phyloP scores from a whole-genome alignment of 2,113 vertebrate species.

The Acinonyx jubatus region DNA sequence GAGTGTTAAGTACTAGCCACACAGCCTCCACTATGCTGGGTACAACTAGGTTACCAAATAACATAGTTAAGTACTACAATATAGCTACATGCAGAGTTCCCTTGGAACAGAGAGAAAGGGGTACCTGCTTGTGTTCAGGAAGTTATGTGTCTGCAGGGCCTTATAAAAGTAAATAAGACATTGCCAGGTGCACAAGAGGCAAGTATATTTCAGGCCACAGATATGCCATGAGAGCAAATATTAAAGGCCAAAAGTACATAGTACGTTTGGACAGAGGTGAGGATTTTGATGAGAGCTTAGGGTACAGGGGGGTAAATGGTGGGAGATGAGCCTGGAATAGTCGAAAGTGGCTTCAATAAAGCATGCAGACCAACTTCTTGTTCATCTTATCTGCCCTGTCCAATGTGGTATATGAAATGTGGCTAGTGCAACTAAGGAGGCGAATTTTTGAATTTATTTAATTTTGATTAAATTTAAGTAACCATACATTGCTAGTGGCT shows the following conservation, averaged over 20 bases:
- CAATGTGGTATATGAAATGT: not conserved
- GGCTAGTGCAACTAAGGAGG: not conserved
- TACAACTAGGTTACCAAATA: not conserved
- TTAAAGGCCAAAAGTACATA: not conserved
- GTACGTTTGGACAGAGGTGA: not conserved
- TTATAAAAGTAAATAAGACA: not conserved
- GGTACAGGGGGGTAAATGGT: not conserved
- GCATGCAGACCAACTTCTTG: not conserved
- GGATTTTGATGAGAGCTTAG: not conserved
- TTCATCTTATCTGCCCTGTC: not conserved
- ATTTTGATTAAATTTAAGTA: not conserved
- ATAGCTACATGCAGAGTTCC: not conserved
- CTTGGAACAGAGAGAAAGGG: not conserved
- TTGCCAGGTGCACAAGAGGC: not conserved
- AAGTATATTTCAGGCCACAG: not conserved
- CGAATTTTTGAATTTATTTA: not conserved
- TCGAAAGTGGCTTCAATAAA: not conserved
- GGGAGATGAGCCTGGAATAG: not conserved
- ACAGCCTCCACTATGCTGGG: not conserved
- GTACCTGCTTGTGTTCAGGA: not conserved
- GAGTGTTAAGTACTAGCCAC: not conserved
- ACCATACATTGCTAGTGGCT: not conserved
- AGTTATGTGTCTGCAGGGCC: not conserved
- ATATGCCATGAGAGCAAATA: not conserved
- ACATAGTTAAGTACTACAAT: not conserved